Percentiles rank a stretch among this genome's conserved stretches.
phyloP scores from a whole-genome alignment of 2,888 invertebrate genomes.

The Drosophila pseudotalamancana region DNA sequence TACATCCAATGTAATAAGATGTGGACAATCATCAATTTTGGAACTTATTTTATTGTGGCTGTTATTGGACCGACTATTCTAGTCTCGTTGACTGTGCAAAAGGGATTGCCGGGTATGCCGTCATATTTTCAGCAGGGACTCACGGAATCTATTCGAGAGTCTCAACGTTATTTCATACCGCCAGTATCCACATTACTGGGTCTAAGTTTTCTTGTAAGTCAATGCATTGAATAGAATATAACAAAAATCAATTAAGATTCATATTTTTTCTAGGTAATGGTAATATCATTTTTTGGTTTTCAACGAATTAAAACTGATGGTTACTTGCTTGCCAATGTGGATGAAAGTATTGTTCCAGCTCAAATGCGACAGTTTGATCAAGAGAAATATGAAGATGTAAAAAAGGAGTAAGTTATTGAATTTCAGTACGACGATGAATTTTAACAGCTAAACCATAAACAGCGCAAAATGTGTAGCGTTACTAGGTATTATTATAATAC shows the following conservation, averaged over 20 bases:
- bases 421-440: neutral
- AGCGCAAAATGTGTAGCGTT: conserved; percentile 84
- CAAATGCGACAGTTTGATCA: conserved; percentile 56
- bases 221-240: neutral
- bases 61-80: conserved; percentile 76
- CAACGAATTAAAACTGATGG: conserved; percentile 71
- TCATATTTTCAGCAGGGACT: conserved; percentile 83
- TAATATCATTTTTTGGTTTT: conserved; percentile 82
- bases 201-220: conserved; percentile 73
- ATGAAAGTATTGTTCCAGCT: conserved; percentile 14
- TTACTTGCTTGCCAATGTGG: conserved; percentile 40
- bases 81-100: conserved; percentile 80
- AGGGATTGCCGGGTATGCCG: conserved; percentile 83
- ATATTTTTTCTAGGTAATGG: conserved; percentile 59
- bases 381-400: conserved; percentile 78
- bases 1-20: conserved; percentile 65
- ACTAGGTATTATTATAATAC: conserved; percentile 88
- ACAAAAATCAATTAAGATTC: neutral
- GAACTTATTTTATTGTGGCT: conserved; percentile 69
- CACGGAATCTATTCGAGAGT: conserved; percentile 83
- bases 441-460: neutral
- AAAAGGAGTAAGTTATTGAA: conserved; percentile 78
- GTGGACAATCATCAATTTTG: conserved; percentile 68
- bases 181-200: conserved; percentile 80
- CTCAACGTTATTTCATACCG: conserved; percentile 84